Evolutionary conservation across 1,140 invertebrate species (phyloP), one percentile per base, ranked within the genome.

Genomic region (Neuroterus valhalla): DNA sequence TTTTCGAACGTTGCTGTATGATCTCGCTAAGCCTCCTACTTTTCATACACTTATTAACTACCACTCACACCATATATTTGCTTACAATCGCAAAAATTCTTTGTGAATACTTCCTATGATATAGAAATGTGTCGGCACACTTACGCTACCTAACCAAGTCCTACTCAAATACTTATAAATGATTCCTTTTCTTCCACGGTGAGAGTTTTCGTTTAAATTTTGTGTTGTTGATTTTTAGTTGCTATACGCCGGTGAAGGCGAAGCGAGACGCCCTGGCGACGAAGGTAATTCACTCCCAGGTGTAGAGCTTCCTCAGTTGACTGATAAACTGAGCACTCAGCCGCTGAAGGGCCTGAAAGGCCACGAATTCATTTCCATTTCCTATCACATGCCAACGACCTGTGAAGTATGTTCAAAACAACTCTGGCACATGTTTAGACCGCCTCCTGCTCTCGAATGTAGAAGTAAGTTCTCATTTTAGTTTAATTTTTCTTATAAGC

Each of bases 361-460:
- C 2, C 98, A 99, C 90, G 98, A 99, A 89, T 97, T 99, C 84
- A 92, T 99, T 73, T 95, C 96, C 81, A 97, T 99, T 81, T 97
- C 96, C 77, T 99, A 96, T 91, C 97, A 99, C 90, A 99, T 99
- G 94, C 98, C 98, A 44, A 98, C 98, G 2, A 96, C 96, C 75
- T 99, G 98, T 91, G 98, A 99, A 91, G 95, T 97, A 68, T 99
- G 98, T 93, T 94, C 97, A 43, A 98, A 97, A 88, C 97, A 97
- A 81, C 92, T 99, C 69, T 99, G 97, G 96, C 95, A 98, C 88
- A 96, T 99, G 94, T 96, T 99, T 87, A 94, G 97, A 86, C 98
- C 98, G 73, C 98, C 98, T 66, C 96, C 97, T 77, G 98, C 98
- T 68, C 92, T 99, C 75, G 98, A 99, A 91, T 99, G 98, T 91